Evolutionary conservation across 2,113 vertebrate species (phyloP), one percentile per base, ranked within the genome.

Genomic region (Hyperopisus bebe): DNA sequence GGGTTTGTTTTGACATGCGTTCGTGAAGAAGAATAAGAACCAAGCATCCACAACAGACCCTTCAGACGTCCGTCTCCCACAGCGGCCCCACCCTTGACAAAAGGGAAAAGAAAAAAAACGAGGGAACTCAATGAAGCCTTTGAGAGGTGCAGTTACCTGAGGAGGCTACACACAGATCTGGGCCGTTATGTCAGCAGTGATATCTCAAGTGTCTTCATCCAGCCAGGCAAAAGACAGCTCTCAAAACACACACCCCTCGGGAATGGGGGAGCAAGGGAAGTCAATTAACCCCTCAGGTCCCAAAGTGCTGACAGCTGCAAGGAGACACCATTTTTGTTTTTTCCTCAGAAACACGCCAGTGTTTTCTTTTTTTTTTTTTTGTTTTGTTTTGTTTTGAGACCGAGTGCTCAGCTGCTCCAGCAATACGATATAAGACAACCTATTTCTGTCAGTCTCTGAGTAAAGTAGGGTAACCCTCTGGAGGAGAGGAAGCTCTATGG

Each of bases 1-100:
- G 94, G 89, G 4, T 96, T 95, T 96, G 95, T 96, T 97, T 95
- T 97, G 96, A 97, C 96, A 93, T 94, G 95, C 94, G 96, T 96
- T 96, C 90, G 90, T 95, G 95, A 95, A 97, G 96, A 95, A 96
- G 96, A 97, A 95, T 96, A 95, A 97, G 95, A 95, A 97, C 96
- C 95, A 96, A 96, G 95, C 94, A 94, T 92, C 94, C 92, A 27
- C 95, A 95, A 89, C 92, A 93, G 94, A 94, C 90, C 92, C 92
- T 92, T 94, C 94, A 91, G 94, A 95, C 94, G 93, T 92, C 92
- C 91, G 92, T 91, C 95, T 95, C 94, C 89, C 77, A 9, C 82
- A 21, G 66, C 35, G 50, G 19, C 39, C 74, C 13, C 21, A 6
- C 51, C 48, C 88, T 80, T 93, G 93, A 94, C 93, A 96, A 95